Evolutionary conservation across 2,113 vertebrate genomes (phyloP).

Genomic region (Takifugu flavidus): DNA sequence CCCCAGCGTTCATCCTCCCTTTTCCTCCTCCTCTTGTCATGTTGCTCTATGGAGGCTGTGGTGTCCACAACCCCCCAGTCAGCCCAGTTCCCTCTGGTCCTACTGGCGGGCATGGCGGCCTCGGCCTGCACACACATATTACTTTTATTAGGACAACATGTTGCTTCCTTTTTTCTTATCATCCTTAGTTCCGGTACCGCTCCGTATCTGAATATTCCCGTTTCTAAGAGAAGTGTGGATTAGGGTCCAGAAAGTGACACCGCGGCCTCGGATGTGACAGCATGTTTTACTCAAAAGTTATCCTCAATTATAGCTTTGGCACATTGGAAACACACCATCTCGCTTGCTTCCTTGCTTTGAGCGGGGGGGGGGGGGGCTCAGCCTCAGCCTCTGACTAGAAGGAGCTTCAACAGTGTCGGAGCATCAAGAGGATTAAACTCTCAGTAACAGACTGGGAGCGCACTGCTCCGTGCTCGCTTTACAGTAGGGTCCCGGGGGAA

Average conservation of each 20-base stretch:
- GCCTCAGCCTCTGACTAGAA: no score
- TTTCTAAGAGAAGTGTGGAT: no score
- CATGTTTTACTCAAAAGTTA: no score
- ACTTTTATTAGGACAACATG: slow-evolving; percentile 17
- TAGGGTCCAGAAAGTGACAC: no score
- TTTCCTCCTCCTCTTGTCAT: slow-evolving; percentile 10
- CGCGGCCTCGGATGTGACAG: no score
- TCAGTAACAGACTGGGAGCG: slow-evolving; percentile 40
- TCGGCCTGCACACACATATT: not conserved
- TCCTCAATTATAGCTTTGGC: not conserved
- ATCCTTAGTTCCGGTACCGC: not conserved
- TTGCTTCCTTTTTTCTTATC: slow-evolving; percentile 40
- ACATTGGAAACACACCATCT: not conserved
- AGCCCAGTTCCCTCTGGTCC: slow-evolving; percentile 19
- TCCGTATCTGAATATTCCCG: no score
- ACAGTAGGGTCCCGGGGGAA: slow-evolving; percentile 19
- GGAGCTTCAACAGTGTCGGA: slow-evolving; percentile 38
- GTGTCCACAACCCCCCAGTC: slow-evolving; percentile 17
- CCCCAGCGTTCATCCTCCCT: slow-evolving; percentile 15
- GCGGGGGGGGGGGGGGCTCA: not conserved
- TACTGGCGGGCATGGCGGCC: no score
- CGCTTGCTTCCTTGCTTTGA: slow-evolving; percentile 1
- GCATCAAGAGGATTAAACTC: slow-evolving; percentile 61
- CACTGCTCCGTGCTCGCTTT: slow-evolving; percentile 27
- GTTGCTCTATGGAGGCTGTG: no score